Evolutionary conservation across 2,888 invertebrate genomes (phyloP), one percentile per base, ranked within the genome.

Genomic region (Camponotus fellah): DNA sequence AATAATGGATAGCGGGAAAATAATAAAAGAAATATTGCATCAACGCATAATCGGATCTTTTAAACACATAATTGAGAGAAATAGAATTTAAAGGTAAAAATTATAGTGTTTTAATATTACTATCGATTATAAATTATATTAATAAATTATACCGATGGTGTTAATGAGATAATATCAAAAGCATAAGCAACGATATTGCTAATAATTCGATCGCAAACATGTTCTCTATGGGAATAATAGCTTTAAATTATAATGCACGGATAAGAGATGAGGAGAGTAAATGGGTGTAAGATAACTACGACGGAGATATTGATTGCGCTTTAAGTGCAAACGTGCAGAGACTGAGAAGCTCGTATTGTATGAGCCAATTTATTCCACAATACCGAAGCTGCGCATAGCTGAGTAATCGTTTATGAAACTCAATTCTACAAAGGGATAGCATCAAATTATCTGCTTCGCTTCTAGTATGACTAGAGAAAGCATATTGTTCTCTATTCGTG

Each of bases 391-490:
- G 65, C 53, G 9, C 56, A 37, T 53, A 56, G 66, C 32, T 14
- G 26, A 56, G 9, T 32, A 76, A 66, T 58, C 58, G 56, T 32
- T 68, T 58, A 68, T 58, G 43, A 32, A 77, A 77, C 58, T 77
- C 32, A 40, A 53, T 53, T 8, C 14, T 66, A 56, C 66, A 43
- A 58, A 68, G 56, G n/a, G 34, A 14, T 32, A 40, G 53, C 66
- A 56, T 68, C 56, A 26, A n/a, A 66, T 76, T 66, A 76, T 66
- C 12, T 21, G n/a, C 21, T 37, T 32, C 21, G 40, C 37, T 21
- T 12, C 26, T 17, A 26, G n/a, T 9, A 53, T 53, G 21, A 14
- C 43, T 40, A 17, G 40, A 14, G 0, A 34, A 43, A 43, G 46
- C 56, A 53, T 26, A 53, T 49, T 53, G 37, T 65, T 76, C 34